These are phyloP conservation scores for Oscheius myriophilus DNA, from an alignment of 2,888 invertebrate species.

Conservation along the genomic window DNA sequence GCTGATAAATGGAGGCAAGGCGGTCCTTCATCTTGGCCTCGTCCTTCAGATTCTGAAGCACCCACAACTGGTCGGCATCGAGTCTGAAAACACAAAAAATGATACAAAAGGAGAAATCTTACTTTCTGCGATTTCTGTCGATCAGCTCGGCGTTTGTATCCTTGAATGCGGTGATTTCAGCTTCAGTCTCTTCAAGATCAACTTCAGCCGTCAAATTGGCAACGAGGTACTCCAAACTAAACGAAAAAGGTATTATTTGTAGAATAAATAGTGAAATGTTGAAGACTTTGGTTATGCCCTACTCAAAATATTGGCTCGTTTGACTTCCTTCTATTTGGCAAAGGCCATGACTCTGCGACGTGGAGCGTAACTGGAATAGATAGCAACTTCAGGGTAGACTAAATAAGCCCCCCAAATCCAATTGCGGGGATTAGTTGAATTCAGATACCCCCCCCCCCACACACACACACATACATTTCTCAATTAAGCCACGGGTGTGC, in stretches of 20 bases:
- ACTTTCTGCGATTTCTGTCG: conserved; percentile 64
- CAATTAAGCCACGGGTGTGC: no score
- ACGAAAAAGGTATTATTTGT: conserved; percentile 5
- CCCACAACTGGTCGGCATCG: conserved; percentile 78
- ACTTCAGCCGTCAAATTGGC: conserved; percentile 60
- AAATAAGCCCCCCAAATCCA: no score
- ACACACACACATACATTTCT: no score
- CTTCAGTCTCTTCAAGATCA: conserved; percentile 59
- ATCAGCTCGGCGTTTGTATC: conserved; percentile 61
- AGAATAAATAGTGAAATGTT: no score
- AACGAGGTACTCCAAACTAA: conserved; percentile 55
- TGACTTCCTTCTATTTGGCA: no score
- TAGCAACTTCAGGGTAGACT: no score
- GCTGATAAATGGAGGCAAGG: conserved; percentile 37
- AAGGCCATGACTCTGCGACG: no score
- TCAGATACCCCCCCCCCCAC: no score
- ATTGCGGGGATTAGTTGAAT: no score
- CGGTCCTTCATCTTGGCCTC: conserved; percentile 54
- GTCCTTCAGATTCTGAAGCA: conserved; percentile 72
- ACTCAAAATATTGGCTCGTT: no score
- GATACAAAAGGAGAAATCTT: background rate
- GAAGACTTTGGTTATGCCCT: no score
- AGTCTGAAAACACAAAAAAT: conserved; percentile 40
- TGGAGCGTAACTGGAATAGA: no score
- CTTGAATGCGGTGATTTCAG: conserved; percentile 58